phyloP scores from a whole-genome alignment of 1,140 invertebrate genomes.

The Papilio dardanus region DNA sequence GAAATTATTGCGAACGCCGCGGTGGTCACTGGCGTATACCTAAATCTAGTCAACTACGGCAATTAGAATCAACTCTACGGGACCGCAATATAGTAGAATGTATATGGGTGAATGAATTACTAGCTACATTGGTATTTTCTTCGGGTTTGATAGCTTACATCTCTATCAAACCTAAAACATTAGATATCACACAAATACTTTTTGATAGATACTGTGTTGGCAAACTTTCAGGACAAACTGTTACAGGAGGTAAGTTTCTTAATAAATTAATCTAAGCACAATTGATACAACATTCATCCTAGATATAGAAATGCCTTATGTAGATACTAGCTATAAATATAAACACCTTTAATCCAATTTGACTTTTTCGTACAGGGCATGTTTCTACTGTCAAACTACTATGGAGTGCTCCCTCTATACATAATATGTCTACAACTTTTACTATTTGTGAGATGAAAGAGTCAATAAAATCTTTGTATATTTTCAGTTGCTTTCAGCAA shows the following conservation, averaged over 20 bases:
- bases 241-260: conserved; percentile 60
- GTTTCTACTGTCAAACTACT: too few relatives aligned
- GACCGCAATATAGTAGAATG: conserved; percentile 61
- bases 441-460: too few relatives aligned
- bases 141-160: conserved; percentile 70
- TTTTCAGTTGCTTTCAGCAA: conserved; percentile 68
- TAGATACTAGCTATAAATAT: too few relatives aligned
- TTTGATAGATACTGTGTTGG: conserved; percentile 77
- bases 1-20: conserved; percentile 62
- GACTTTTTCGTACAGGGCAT: too few relatives aligned
- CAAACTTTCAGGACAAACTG: conserved; percentile 62
- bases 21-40: conserved; percentile 61
- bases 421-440: too few relatives aligned
- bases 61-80: conserved; percentile 68
- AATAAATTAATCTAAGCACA: not conserved
- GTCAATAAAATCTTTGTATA: not conserved
- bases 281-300: not conserved
- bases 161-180: conserved; percentile 61
- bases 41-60: conserved; percentile 59
- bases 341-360: too few relatives aligned
- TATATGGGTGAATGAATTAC: conserved; percentile 65
- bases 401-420: too few relatives aligned
- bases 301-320: not conserved
- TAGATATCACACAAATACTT: conserved; percentile 70
- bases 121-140: conserved; percentile 67